Evolutionary conservation across 1,140 invertebrate genomes (phyloP).

Genomic region (Triops cancriformis): DNA sequence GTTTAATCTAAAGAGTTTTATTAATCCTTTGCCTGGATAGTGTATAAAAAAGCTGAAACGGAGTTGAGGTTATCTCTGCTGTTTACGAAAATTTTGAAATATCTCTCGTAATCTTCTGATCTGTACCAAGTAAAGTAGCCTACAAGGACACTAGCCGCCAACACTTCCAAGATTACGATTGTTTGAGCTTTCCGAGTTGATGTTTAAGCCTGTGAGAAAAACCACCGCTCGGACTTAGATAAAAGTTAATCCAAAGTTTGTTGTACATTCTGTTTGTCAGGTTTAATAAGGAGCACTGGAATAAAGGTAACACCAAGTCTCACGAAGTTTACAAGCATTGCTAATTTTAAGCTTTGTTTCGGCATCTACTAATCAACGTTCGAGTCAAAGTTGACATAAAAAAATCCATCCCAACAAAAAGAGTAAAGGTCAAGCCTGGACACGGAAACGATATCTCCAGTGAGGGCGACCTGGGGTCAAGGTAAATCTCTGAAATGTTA

Average conservation of each 20-base stretch:
- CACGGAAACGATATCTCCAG: neutral
- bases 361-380: no score
- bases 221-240: neutral
- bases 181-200: neutral
- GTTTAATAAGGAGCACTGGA: neutral
- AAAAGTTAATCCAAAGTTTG: neutral
- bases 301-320: neutral
- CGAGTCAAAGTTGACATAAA: no score
- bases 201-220: neutral
- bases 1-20: no score
- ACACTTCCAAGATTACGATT: neutral
- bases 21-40: no score
- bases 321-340: no score
- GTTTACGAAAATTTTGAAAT: no score
- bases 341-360: no score
- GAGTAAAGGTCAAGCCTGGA: no score
- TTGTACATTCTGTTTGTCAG: neutral
- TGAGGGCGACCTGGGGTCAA: neutral
- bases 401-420: no score
- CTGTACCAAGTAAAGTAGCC: neutral
- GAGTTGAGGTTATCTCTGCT: no score
- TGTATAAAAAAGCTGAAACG: no score
- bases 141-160: neutral
- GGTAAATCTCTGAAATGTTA: neutral
- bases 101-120: neutral